Evolutionary conservation across 2,888 invertebrate species (phyloP), one percentile per base, ranked within the genome.

Genomic region (Agrochola macilenta): DNA sequence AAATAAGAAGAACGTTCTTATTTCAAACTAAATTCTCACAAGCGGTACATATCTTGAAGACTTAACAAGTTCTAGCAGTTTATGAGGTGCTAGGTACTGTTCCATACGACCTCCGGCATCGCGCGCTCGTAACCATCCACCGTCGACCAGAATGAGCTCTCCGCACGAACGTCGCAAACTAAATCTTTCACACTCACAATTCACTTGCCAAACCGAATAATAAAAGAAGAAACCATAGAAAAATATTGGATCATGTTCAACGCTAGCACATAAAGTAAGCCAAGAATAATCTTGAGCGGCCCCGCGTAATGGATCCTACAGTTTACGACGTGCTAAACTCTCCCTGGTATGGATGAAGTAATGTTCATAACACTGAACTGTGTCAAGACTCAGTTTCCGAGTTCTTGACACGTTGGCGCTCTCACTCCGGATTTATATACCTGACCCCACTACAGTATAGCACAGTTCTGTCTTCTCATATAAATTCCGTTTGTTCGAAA

Each of bases 261-360:
- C 81, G 87, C 86, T 65, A 84, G 83, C 85, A 83, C 89, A 87
- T 92, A 92, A 91, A 91, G 90, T 88, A 88, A 88, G 89, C 83
- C 86, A 86, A 87, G 91, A 89, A 91, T 93, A 92, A 94, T 93
- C 92, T 92, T 85, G 89, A 89, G 90, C 89, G 86, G 89, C 88
- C 83, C 86, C 89, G 81, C 90, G 93, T 94, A 94, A 95, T 94
- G 93, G 93, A 94, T 92, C 91, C 92, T 90, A 91, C 91, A 93
- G 92, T 95, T 95, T 95, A 95, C 92, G 95, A 95, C 90, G 95
- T 94, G 94, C 94, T 95, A 95, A 95, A 93, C 92, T 92, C 90
- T 90, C 89, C 81, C 52, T 78, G 87, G 89, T 90, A 89, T 90
- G 90, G 92, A 94, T 94, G 90, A 92, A 94, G 93, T 92, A 92